Percentiles rank a stretch among this genome's conserved stretches.
phyloP scores from a whole-genome alignment of 2,888 invertebrate genomes.

The Timema cristinae region DNA sequence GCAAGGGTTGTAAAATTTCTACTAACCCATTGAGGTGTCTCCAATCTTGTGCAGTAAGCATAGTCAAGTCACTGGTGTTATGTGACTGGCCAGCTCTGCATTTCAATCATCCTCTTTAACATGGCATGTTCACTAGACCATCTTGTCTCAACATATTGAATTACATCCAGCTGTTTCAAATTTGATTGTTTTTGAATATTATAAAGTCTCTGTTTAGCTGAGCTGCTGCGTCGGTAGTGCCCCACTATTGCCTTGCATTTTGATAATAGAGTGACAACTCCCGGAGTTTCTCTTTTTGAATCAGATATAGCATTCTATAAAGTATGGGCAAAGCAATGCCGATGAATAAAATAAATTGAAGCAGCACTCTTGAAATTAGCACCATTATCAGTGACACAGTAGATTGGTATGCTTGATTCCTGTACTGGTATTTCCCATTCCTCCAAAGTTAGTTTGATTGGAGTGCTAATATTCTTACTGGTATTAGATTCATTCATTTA shows the following conservation, averaged over 20 bases:
- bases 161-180: not conserved
- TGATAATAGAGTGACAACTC: not conserved
- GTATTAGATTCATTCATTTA: conserved; percentile 8
- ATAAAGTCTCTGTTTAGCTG: conserved; percentile 4
- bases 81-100: not conserved
- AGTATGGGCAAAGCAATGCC: conserved; percentile 9
- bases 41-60: conserved; percentile 2
- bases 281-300: not conserved
- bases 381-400: conserved; percentile 4
- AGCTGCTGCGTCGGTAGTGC: conserved; percentile 15
- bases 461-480: not conserved
- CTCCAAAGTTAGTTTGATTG: not conserved
- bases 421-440: not conserved
- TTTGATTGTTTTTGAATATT: not conserved
- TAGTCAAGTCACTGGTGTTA: not conserved
- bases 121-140: not conserved
- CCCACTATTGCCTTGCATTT: conserved; percentile 14
- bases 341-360: not conserved
- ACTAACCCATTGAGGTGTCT: not conserved
- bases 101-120: conserved; percentile 13
- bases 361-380: conserved; percentile 11
- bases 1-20: conserved; percentile 5
- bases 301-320: conserved; percentile 5
- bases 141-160: conserved; percentile 16
- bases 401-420: not conserved